Evolutionary conservation across 2,888 invertebrate genomes (phyloP), one percentile per base, ranked within the genome.

Genomic region (Apomyelois bistriatella): DNA sequence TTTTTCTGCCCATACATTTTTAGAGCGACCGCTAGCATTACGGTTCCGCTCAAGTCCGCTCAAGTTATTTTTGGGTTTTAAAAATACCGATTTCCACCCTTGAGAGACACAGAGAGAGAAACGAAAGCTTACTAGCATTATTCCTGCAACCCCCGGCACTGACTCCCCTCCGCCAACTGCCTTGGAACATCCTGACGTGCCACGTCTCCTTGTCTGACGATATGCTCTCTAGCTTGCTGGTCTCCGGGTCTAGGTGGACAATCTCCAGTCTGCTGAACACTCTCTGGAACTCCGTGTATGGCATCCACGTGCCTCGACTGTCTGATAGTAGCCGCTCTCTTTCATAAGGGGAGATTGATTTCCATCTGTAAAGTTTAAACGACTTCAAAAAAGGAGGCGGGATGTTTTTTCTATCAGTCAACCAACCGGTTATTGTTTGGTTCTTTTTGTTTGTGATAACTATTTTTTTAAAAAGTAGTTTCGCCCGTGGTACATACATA

Each of bases 101-200:
- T n/a, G n/a, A n/a, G n/a, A n/a, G n/a, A n/a, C n/a, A n/a, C n/a
- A n/a, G n/a, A n/a, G n/a, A 22, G 22, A 22, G 5, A 2, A 22
- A 22, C 5, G 22, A 22, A 2, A 22, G 22, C 84, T 80, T 69
- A 94, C 94, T 92, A 74, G 94, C 94, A 78, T 97, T 95, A 82
- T 97, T 97, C 64, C 97, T 91, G 78, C 97, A 97, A 35, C 97
- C 97, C 2, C 97, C 97, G 0, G 97, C 97, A 0, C 96, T 94
- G 0, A 97, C 97, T 0, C 97, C 97, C 55, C 93, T 91, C 68
- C 94, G 94, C 97, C 97, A 97, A 28, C 94, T 93, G 0, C 97
- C 96, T 73, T 97, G 96, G 74, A 95, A 96, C 74, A 96, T 92
- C 68, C 95, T 93, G 93, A 97, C 95, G 75, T 96, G 95, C 97